These are phyloP conservation scores for Colletes latitarsis DNA, from an alignment of 1,140 invertebrate genomes.

Conservation along the genomic window DNA sequence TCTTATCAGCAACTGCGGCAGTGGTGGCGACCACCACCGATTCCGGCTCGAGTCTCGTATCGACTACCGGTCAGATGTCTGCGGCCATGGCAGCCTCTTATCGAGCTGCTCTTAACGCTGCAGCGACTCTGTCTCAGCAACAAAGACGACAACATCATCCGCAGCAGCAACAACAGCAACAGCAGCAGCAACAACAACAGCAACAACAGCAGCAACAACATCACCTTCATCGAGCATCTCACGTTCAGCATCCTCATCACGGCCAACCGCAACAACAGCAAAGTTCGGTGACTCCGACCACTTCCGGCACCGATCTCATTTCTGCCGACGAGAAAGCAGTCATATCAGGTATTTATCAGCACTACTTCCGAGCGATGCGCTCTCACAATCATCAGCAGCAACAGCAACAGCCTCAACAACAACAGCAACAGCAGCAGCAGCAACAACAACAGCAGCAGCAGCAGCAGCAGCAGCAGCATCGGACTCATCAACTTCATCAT, in stretches of 20 bases:
- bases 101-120: slow-evolving; percentile 60
- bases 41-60: slow-evolving; percentile 39
- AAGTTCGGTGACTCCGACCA: slow-evolving; percentile 62
- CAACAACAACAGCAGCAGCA: neutral
- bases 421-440: slow-evolving; percentile 48
- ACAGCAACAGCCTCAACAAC: slow-evolving; percentile 60
- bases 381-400: slow-evolving; percentile 67
- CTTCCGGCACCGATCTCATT: slow-evolving; percentile 52
- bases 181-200: slow-evolving; percentile 49
- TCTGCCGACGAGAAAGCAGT: slow-evolving; percentile 71
- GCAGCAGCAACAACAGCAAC: slow-evolving; percentile 62
- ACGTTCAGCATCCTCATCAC: slow-evolving; percentile 24
- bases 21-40: slow-evolving; percentile 42
- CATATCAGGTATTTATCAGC: slow-evolving; percentile 75
- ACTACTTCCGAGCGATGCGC: slow-evolving; percentile 69
- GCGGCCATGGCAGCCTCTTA: slow-evolving; percentile 59
- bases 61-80: slow-evolving; percentile 54
- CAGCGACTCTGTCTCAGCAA: slow-evolving; percentile 52
- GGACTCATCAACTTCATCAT: slow-evolving; percentile 58
- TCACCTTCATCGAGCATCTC: slow-evolving; percentile 44
- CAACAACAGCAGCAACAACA: slow-evolving; percentile 70
- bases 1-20: slow-evolving; percentile 46
- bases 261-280: slow-evolving; percentile 69
- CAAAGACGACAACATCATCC: slow-evolving; percentile 66
- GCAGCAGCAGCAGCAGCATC: slow-evolving; percentile 52